Conservation (phyloP, 2,113 vertebrate species). For the Brachypteracias leptosomus region DNA sequence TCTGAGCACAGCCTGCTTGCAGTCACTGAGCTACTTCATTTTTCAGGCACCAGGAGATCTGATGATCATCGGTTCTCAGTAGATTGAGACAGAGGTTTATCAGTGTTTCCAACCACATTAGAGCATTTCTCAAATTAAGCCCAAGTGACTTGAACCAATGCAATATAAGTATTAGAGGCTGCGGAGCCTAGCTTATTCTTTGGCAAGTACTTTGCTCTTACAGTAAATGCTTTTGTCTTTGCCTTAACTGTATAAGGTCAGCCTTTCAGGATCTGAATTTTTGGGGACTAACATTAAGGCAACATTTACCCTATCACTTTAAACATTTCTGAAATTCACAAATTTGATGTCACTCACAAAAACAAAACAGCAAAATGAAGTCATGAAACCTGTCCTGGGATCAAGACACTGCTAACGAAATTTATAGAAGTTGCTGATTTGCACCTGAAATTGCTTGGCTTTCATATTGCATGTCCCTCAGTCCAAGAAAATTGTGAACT, state of each 20-base stretch:
- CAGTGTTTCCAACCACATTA: neutral
- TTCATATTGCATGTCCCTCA: neutral
- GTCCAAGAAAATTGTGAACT: neutral
- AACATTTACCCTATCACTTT: neutral
- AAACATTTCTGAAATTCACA: neutral
- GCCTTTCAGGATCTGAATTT: neutral
- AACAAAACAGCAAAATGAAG: neutral
- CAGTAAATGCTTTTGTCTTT: neutral
- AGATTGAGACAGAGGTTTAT: neutral
- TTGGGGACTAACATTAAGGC: neutral
- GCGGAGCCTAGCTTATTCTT: neutral
- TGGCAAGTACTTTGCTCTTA: neutral
- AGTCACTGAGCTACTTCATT: neutral
- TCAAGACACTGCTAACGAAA: neutral
- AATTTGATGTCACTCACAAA: neutral
- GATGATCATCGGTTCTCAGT: neutral
- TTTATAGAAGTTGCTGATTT: neutral
- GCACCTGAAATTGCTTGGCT: neutral
- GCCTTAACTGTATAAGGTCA: neutral
- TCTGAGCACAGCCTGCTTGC: neutral
- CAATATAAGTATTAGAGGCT: neutral
- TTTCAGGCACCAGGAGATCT: neutral
- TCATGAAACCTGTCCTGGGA: neutral
- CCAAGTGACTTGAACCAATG: neutral
- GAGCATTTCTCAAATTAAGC: slow-evolving; percentile 3